Evolutionary conservation across 2,113 vertebrate genomes (phyloP).

Genomic region (Thalassarche chlororhynchos): DNA sequence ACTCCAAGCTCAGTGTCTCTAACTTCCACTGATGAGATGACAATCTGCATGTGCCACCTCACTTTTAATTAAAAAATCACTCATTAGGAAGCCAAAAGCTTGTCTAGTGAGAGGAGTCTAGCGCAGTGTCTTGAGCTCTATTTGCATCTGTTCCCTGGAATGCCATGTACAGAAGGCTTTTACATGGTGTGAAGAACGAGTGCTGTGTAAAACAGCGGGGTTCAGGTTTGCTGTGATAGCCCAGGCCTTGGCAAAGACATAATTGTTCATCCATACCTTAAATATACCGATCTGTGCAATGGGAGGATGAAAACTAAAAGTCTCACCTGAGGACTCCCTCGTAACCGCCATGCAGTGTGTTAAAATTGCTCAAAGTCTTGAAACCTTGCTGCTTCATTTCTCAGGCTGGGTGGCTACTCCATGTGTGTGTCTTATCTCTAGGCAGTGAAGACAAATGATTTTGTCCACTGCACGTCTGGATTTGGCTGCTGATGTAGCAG

Average conservation of each 20-base stretch:
- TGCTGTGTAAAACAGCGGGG: not conserved
- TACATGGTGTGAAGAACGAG: not conserved
- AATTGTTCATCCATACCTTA: not conserved
- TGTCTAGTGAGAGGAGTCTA: not conserved
- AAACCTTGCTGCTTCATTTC: not conserved
- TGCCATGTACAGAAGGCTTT: not conserved
- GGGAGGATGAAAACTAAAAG: not conserved
- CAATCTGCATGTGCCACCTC: not conserved
- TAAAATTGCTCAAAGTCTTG: not conserved
- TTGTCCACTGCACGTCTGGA: not conserved
- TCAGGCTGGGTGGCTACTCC: not conserved
- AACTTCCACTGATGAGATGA: not conserved
- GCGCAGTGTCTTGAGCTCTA: not conserved
- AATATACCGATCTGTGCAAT: not conserved
- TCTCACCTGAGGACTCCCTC: not conserved
- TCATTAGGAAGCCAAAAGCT: not conserved
- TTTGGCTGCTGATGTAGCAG: not conserved
- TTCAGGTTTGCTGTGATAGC: not conserved
- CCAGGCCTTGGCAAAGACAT: not conserved
- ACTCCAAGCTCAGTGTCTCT: not conserved
- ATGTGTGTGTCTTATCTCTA: not conserved
- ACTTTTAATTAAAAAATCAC: slow-evolving; percentile 7
- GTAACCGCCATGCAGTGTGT: fast-evolving
- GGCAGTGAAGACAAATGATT: not conserved
- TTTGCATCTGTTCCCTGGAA: not conserved